These are phyloP conservation scores for Lissonota sp. DNA, from an alignment of 2,888 invertebrate genomes.

Conservation along the genomic window DNA sequence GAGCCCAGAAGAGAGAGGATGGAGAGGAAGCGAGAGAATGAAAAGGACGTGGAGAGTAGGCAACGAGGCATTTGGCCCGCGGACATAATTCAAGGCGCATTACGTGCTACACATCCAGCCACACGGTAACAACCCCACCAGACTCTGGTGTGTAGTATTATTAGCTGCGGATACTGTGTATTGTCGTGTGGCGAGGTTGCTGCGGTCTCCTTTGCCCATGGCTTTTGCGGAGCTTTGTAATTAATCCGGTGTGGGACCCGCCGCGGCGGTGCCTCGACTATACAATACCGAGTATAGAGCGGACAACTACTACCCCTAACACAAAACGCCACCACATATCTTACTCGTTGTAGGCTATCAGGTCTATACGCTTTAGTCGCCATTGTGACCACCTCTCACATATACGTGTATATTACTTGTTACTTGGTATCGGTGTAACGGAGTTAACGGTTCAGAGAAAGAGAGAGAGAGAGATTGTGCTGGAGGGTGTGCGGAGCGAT, in stretches of 20 bases:
- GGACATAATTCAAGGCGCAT: conserved; percentile 69
- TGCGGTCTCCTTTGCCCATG: conserved; percentile 68
- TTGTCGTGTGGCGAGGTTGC: conserved; percentile 68
- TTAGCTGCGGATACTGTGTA: conserved; percentile 70
- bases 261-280: conserved; percentile 46
- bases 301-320: conserved; percentile 29
- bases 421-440: conserved; percentile 31
- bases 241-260: conserved; percentile 68
- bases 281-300: conserved; percentile 32
- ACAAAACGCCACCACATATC: conserved; percentile 32
- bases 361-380: background rate
- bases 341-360: conserved; percentile 46
- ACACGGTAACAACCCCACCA: conserved; percentile 52
- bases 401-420: background rate
- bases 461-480: conserved; percentile 8
- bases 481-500: conserved; percentile 26
- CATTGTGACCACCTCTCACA: conserved; percentile 14
- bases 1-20: too few relatives aligned
- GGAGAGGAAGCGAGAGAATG: too few relatives aligned
- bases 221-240: conserved; percentile 71
- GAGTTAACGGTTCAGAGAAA: conserved; percentile 13
- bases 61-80: conserved; percentile 58
- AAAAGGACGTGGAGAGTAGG: background rate
- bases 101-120: conserved; percentile 54
- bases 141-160: conserved; percentile 66